Conservation (phyloP, 2,797 vertebrate species). For the Knipowitschia caucasica region DNA sequence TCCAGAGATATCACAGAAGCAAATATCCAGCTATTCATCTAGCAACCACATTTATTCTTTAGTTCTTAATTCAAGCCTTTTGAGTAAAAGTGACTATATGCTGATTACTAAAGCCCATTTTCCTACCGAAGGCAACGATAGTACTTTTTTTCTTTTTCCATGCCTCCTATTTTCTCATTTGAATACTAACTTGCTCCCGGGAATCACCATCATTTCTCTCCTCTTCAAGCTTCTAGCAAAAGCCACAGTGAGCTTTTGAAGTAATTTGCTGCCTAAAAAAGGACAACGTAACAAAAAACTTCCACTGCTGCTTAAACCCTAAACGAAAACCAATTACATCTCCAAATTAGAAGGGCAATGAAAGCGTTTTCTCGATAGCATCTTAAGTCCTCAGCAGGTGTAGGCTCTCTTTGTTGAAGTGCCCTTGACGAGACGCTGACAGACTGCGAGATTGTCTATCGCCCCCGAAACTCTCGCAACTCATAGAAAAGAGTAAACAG, state of each 20-base stretch:
- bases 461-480: constrained; percentile 8
- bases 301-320: background rate
- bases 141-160: background rate
- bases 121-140: background rate
- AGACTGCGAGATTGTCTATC: constrained; percentile 6
- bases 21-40: too few relatives aligned
- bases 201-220: background rate
- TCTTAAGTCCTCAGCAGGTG: background rate
- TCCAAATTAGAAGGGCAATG: background rate
- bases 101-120: background rate
- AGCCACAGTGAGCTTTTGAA: background rate
- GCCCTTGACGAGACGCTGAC: constrained; percentile 11
- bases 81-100: too few relatives aligned
- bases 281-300: background rate
- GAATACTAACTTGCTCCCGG: background rate
- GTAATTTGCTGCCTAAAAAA: background rate
- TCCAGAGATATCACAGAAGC: too few relatives aligned
- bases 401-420: background rate
- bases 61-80: too few relatives aligned
- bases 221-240: background rate
- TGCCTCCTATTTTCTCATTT: background rate
- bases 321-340: background rate
- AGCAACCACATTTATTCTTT: too few relatives aligned
- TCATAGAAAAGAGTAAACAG: constrained; percentile 14
- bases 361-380: background rate